Conservation (phyloP, 1,140 invertebrate genomes). For the Musca domestica region DNA sequence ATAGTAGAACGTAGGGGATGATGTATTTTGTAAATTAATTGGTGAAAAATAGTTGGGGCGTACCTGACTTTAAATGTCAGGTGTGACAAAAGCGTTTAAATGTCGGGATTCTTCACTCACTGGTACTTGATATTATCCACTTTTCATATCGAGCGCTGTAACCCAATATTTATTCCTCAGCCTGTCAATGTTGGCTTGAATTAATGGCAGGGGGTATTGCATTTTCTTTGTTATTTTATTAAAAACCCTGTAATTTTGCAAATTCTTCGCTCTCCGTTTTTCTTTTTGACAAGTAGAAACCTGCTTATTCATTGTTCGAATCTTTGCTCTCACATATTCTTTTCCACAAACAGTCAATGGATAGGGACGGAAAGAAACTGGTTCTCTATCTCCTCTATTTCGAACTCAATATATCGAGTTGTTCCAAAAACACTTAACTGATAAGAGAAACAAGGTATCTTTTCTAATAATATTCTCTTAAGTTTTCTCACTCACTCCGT, state of each 20-base stretch:
- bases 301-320: constrained; percentile 14
- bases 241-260: constrained; percentile 18
- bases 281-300: constrained; percentile 17
- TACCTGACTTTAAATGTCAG: constrained; percentile 9
- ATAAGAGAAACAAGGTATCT: background rate
- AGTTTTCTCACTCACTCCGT: background rate
- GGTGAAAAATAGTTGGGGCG: constrained; percentile 7
- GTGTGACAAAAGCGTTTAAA: constrained; percentile 33
- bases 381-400: constrained; percentile 10
- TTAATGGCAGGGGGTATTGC: constrained; percentile 26
- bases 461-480: background rate
- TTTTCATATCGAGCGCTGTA: constrained; percentile 28
- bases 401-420: constrained; percentile 16
- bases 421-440: constrained; percentile 18
- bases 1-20: background rate
- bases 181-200: constrained; percentile 19
- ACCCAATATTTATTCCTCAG: constrained; percentile 22
- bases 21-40: constrained; percentile 3
- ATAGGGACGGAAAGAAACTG: background rate
- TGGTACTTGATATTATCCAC: constrained; percentile 33
- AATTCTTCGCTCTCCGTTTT: constrained; percentile 24
- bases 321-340: constrained; percentile 3
- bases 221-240: constrained; percentile 26
- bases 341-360: constrained; percentile 1
- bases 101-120: constrained; percentile 28